Evolutionary conservation across 92 coral and sea anemone genomes (phyloP), one percentile per base, ranked within the genome.

Genomic region (Heliopora coerulea): DNA sequence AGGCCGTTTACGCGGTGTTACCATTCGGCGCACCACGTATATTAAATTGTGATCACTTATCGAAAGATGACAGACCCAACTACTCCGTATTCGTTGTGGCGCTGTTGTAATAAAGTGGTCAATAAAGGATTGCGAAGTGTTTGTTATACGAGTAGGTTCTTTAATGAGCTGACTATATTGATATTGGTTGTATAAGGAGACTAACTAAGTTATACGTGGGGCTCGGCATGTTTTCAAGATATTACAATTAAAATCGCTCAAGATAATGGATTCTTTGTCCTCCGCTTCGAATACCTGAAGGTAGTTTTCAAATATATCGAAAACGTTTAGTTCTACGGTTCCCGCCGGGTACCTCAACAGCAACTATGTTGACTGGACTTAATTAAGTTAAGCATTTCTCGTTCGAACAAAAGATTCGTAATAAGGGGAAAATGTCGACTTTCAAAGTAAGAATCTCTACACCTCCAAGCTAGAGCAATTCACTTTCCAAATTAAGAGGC

Each of bases 1-100:
- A 15, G 67, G 67, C 32, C 67, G 67, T 41, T 61, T 46, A 10
- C 67, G 67, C 15, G 67, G 67, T 14, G 10, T 15, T 10, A 61
- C 32, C 24, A 30, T 10, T 8, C 52, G 52, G 15, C n/a, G n/a
- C 10, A 46, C 52, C 12, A 10, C 83, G 56, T 54, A 79, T 19
- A 81, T 63, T 11, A 81, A 32, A 67, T 79, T 72, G 70, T 70
- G 79, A 48, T 80, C 83, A 50, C 83, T 78, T 25, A 59, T 74
- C 32, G 56, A 33, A 25, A 41, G 28, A 60, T 59, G 80, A 74
- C 72, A 39, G 52, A 78, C 75, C 33, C 75, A 49, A 23, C 64
- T 41, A n/a, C 44, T 73, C 54, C 46, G 65, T 56, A 32, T 63
- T 23, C 67, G 57, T 32, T 49, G 68, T 59, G 65, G 62, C 13